Evolutionary conservation across 2,888 invertebrate genomes (phyloP).

Genomic region (Diplazon laetatorius): DNA sequence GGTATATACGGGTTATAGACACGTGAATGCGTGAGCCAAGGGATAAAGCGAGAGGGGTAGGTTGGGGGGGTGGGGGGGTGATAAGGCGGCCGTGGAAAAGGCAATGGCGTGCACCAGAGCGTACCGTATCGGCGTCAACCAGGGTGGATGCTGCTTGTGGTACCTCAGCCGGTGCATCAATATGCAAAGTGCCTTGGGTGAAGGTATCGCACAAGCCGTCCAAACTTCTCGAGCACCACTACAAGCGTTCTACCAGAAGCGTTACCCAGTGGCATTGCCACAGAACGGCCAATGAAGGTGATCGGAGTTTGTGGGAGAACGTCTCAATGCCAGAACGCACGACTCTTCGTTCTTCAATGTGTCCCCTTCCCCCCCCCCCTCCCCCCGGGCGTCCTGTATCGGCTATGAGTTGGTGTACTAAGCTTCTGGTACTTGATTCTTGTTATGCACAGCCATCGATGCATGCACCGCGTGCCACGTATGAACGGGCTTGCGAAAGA

Average conservation of each 20-base stretch:
- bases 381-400: slow-evolving; percentile 55
- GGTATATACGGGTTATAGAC: slow-evolving; percentile 33
- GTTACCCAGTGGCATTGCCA: slow-evolving; percentile 56
- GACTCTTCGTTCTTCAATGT: slow-evolving; percentile 56
- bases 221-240: slow-evolving; percentile 41
- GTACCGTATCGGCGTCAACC: slow-evolving; percentile 69
- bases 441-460: not conserved
- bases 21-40: slow-evolving; percentile 19
- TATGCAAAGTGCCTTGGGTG: slow-evolving; percentile 72
- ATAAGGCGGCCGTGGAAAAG: slow-evolving; percentile 76
- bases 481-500: too few species aligned
- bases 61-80: slow-evolving; percentile 60
- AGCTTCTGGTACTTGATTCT: slow-evolving; percentile 11
- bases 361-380: too few species aligned
- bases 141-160: slow-evolving; percentile 60
- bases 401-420: slow-evolving; percentile 20
- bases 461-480: not conserved
- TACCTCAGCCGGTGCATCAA: slow-evolving; percentile 70
- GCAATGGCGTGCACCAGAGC: slow-evolving; percentile 77
- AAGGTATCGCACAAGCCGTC: slow-evolving; percentile 25
- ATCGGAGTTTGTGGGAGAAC: slow-evolving; percentile 53
- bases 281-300: slow-evolving; percentile 38
- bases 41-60: slow-evolving; percentile 51
- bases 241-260: slow-evolving; percentile 46
- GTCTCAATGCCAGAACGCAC: slow-evolving; percentile 62